Evolutionary conservation across 2,797 vertebrate species (phyloP).

Genomic region (Danio kyathit): DNA sequence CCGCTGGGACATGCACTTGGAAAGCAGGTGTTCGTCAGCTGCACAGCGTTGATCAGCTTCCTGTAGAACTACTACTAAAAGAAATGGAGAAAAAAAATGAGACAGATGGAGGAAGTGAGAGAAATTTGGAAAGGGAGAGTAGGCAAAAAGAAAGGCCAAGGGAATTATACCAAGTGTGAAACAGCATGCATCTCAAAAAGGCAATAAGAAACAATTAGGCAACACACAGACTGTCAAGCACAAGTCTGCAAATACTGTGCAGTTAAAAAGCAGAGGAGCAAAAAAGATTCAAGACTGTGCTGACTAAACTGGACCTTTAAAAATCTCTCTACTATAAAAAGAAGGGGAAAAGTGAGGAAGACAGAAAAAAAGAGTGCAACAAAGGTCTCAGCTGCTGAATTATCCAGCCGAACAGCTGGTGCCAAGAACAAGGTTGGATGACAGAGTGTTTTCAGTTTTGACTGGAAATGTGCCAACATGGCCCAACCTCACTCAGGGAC

Average conservation of each 20-base stretch:
- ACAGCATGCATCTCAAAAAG: conserved; percentile 5
- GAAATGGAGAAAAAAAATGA: conserved; percentile 46
- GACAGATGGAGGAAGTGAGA: conserved; percentile 49
- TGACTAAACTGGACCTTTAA: conserved; percentile 25
- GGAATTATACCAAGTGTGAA: conserved; percentile 31
- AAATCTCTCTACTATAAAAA: conserved; percentile 62
- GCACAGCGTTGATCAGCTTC: conserved; percentile 76
- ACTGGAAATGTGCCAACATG: conserved; percentile 76
- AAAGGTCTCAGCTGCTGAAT: conserved; percentile 82
- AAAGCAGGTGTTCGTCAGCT: conserved; percentile 83
- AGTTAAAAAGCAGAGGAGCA: conserved; percentile 51
- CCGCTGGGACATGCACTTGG: conserved; percentile 18
- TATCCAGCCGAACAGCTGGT: conserved; percentile 81
- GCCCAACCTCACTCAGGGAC: conserved; percentile 68
- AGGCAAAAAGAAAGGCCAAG: conserved; percentile 18
- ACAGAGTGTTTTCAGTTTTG: conserved; percentile 84
- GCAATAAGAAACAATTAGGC: conserved; percentile 10
- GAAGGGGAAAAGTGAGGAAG: conserved; percentile 66
- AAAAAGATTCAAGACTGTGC: conserved; percentile 9
- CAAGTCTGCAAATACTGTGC: background rate
- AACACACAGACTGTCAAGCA: background rate
- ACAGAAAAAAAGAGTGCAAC: conserved; percentile 66
- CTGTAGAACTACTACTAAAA: conserved; percentile 65
- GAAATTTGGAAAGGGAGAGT: conserved; percentile 52
- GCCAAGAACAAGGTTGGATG: conserved; percentile 78